phyloP scores from a whole-genome alignment of 2,113 vertebrate species.

The Hypanus sabinus region DNA sequence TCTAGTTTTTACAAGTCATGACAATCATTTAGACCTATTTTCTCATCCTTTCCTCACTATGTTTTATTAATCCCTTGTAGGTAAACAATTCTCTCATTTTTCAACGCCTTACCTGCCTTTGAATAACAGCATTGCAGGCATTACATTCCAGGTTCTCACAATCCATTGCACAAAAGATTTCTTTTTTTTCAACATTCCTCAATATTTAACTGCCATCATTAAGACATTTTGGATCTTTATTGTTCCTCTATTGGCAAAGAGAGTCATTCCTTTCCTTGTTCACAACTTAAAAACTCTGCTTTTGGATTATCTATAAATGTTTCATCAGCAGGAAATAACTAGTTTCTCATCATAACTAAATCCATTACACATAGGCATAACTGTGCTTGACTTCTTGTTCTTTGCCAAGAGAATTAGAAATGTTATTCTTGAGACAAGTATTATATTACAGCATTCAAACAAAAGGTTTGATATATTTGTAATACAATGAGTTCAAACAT shows the following conservation, averaged over 20 bases:
- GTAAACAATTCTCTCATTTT: neutral
- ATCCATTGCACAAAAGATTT: neutral
- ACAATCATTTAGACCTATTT: neutral
- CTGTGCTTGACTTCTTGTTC: neutral
- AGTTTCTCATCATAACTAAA: neutral
- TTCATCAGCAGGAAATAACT: neutral
- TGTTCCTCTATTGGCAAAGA: neutral
- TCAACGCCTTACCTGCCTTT: neutral
- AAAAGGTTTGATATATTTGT: neutral
- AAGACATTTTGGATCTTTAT: no score
- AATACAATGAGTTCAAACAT: neutral
- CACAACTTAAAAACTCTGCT: neutral
- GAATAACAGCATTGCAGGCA: neutral
- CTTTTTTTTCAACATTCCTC: neutral
- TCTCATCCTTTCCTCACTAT: neutral
- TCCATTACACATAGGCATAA: neutral
- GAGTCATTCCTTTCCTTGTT: neutral
- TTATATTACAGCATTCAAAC: neutral
- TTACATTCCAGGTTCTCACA: neutral
- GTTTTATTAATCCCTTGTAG: neutral
- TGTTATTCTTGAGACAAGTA: slow-evolving; percentile 9
- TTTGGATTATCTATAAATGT: neutral
- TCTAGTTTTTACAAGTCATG: neutral
- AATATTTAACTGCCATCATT: neutral
- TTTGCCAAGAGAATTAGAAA: neutral